phyloP scores from a whole-genome alignment of 2,888 invertebrate species.

The Caenorhabditis zanzibari region DNA sequence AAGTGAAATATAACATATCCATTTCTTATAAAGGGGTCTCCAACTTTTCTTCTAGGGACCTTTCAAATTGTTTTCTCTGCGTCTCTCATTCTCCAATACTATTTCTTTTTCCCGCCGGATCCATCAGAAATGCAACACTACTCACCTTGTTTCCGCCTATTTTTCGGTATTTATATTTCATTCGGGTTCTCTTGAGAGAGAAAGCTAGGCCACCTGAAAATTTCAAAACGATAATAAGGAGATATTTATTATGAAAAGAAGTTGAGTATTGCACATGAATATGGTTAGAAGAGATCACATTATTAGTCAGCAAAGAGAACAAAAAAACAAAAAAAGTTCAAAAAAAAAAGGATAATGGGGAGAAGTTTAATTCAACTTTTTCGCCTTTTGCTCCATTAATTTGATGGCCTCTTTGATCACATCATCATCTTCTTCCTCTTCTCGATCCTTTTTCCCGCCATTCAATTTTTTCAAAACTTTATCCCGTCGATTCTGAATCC shows the following conservation, averaged over 20 bases:
- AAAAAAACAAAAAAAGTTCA: too few relatives aligned
- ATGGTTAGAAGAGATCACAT: conserved; percentile 6
- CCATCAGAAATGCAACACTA: conserved; percentile 59
- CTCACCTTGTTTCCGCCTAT: conserved; percentile 60
- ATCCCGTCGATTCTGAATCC: conserved; percentile 31
- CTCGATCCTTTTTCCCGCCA: neutral
- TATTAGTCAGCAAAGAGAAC: neutral
- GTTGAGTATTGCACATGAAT: too few relatives aligned
- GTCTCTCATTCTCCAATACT: conserved; percentile 25
- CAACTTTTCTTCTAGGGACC: conserved; percentile 5
- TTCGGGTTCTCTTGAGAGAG: neutral
- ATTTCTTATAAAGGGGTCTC: neutral
- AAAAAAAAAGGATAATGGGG: neutral
- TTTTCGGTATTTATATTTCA: conserved; percentile 36
- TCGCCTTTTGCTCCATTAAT: conserved; percentile 58
- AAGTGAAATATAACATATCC: conserved; percentile 43
- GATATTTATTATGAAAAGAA: too few relatives aligned
- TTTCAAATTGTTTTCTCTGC: conserved; percentile 26
- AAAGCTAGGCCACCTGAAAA: too few relatives aligned
- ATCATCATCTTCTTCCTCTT: conserved; percentile 46
- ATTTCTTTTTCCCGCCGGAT: neutral
- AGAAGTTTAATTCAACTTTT: conserved; percentile 38
- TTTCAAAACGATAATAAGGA: too few relatives aligned
- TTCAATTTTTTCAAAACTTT: conserved; percentile 50
- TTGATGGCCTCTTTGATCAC: conserved; percentile 57